Conservation (phyloP, 1,140 invertebrate species). For the Trichoplusia ni region DNA sequence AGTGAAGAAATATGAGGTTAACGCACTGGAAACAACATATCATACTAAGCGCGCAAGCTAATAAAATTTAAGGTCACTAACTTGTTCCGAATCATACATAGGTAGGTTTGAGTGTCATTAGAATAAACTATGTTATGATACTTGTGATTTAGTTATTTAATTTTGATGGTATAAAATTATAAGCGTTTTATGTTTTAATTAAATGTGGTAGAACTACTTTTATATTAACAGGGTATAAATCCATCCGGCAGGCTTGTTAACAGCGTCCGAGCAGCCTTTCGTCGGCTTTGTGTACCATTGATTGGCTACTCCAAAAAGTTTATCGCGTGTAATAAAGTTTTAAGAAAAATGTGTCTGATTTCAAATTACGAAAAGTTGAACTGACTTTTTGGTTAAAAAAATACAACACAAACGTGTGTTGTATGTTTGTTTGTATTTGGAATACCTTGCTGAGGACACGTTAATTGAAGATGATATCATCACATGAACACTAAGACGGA, state of each 20-base stretch:
- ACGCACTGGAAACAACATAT: background rate
- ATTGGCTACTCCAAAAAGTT: background rate
- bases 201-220: background rate
- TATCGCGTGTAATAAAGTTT: slow-evolving; percentile 11
- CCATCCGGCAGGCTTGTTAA: slow-evolving; percentile 23
- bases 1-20: background rate
- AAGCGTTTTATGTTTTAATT: background rate
- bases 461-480: background rate
- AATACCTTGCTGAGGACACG: no score
- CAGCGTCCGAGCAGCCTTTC: slow-evolving; percentile 1
- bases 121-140: background rate
- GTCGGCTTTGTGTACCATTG: background rate
- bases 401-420: background rate
- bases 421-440: no score
- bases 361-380: no score
- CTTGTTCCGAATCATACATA: background rate
- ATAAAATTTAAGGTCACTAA: background rate
- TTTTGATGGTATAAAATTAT: slow-evolving; percentile 12
- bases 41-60: background rate
- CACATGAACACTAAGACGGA: no score
- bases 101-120: background rate
- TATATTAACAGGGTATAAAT: slow-evolving; percentile 5
- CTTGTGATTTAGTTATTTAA: background rate
- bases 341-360: background rate
- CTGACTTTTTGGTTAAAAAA: background rate